Base-by-base conservation (phyloP, 2,888 invertebrate genomes). In the Stenoptilia bipunctidactyla region DNA sequence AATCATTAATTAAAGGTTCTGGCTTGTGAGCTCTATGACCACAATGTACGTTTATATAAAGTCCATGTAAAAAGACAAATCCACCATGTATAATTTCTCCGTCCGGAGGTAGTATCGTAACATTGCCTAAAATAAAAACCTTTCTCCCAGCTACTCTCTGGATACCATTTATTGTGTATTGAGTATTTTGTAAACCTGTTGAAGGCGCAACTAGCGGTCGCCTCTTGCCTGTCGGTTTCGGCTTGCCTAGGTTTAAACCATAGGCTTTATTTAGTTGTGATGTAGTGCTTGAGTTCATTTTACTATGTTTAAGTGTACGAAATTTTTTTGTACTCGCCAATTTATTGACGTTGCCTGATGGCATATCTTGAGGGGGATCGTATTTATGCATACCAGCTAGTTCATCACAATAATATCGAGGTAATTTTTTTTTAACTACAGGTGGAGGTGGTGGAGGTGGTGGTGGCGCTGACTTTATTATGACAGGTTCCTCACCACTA, bases 11-110 rank as follows among this genome's bases (percentile, higher is more conserved):
- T 45, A 51, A 53, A 27, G 52, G 53, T 2, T 63, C 54, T 4
- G 68, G 67, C 12, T 63, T 48, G 15, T 34, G 30, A 33, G 55
- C 68, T 15, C 67, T 61, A 44, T 55, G 61, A 46, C 82, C 82
- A 42, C 63, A 64, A 45, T 80, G 62, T 51, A 79, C 58, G 43
- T 66, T 76, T 25, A 77, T 53, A 37, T 35, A 48, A 42, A 56
- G 53, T 5, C 66, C 68, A 1, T 48, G 41, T 13, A 64, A 36
- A n/a, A 39, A 43, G 15, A 45, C 49, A 46, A 61, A 58, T 1
- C 82, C 82, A 10, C 82, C 79, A 44, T 82, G 72, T 45, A 82
- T 72, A n/a, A 76, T 49, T 0, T 72, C 64, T 27, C 77, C 80
- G 6, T 47, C 36, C 8, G 73, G 44, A 0, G 75, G 73, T 38